Percentiles rank a stretch among this genome's conserved stretches.
phyloP scores from a whole-genome alignment of 2,797 vertebrate genomes.

The Microctenopoma stevenorrisi region DNA sequence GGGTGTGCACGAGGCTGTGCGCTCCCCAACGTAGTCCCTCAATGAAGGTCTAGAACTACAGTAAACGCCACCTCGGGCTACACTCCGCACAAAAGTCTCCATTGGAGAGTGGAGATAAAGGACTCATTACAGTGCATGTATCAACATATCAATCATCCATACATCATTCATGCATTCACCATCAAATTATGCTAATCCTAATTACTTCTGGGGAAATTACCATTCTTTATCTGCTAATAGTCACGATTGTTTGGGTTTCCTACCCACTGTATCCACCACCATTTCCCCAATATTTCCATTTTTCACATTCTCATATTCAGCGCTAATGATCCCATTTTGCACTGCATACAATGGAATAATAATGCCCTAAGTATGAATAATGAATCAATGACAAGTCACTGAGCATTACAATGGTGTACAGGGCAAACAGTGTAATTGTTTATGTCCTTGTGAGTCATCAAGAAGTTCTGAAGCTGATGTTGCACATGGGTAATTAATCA shows the following conservation, averaged over 20 bases:
- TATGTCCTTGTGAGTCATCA: slow-evolving; percentile 71
- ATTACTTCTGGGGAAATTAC: slow-evolving; percentile 80
- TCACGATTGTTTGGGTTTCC: slow-evolving; percentile 78
- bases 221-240: slow-evolving; percentile 82
- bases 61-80: slow-evolving; percentile 55
- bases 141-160: slow-evolving; percentile 79
- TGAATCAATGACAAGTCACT: slow-evolving; percentile 72
- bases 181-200: slow-evolving; percentile 84
- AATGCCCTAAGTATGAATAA: slow-evolving; percentile 78
- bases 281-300: slow-evolving; percentile 73
- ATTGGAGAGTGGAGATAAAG: slow-evolving; percentile 75
- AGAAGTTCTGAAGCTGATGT: slow-evolving; percentile 50
- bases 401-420: slow-evolving; percentile 54
- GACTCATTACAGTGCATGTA: slow-evolving; percentile 73
- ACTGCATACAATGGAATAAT: slow-evolving; percentile 78
- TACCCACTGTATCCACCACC: slow-evolving; percentile 52
- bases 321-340: slow-evolving; percentile 80
- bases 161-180: slow-evolving; percentile 77
- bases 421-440: slow-evolving; percentile 69
- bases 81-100: slow-evolving; percentile 60
- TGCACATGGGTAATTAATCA: slow-evolving; percentile 67
- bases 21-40: slow-evolving; percentile 30
- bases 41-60: slow-evolving; percentile 40
- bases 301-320: slow-evolving; percentile 79
- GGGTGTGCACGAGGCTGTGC: slow-evolving; percentile 22